phyloP scores from a whole-genome alignment of 2,888 invertebrate species.

The Gerosis bhagava region DNA sequence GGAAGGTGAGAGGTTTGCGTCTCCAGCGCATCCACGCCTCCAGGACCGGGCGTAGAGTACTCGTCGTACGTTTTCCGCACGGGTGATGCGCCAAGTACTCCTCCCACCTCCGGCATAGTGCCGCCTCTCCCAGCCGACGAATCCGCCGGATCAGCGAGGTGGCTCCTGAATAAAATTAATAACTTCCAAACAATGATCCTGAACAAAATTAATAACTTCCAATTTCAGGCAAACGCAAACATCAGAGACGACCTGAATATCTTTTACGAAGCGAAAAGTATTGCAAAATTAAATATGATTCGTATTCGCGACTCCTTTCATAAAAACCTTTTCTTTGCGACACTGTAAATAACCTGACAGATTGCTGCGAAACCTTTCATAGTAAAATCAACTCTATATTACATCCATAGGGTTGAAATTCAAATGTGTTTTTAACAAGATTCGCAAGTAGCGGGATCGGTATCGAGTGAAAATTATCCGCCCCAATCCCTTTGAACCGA shows the following conservation, averaged over 20 bases:
- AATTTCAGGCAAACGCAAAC: constrained; percentile 28
- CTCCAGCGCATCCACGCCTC: too few relatives aligned
- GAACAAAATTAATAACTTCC: constrained; percentile 17
- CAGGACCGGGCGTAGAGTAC: too few relatives aligned
- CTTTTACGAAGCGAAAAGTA: constrained; percentile 45
- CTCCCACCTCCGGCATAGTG: too few relatives aligned
- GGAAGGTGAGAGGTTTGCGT: too few relatives aligned
- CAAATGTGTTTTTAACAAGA: constrained; percentile 21
- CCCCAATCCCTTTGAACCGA: constrained; percentile 64
- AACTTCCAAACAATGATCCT: constrained; percentile 1
- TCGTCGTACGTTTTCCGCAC: too few relatives aligned
- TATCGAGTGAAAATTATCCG: constrained; percentile 69
- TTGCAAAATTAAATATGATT: constrained; percentile 62
- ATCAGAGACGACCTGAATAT: constrained; percentile 46
- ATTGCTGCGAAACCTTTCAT: constrained; percentile 19
- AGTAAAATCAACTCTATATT: constrained; percentile 21
- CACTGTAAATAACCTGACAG: constrained; percentile 62
- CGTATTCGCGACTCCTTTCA: constrained; percentile 54
- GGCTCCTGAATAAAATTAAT: constrained; percentile 6
- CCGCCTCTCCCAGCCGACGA: too few relatives aligned
- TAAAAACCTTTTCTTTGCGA: constrained; percentile 53
- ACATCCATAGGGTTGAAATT: constrained; percentile 23
- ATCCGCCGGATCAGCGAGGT: too few relatives aligned
- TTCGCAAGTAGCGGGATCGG: constrained; percentile 58
- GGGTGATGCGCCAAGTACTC: too few relatives aligned